phyloP scores from a whole-genome alignment of 2,113 vertebrate genomes.

The Etheostoma spectabile region DNA sequence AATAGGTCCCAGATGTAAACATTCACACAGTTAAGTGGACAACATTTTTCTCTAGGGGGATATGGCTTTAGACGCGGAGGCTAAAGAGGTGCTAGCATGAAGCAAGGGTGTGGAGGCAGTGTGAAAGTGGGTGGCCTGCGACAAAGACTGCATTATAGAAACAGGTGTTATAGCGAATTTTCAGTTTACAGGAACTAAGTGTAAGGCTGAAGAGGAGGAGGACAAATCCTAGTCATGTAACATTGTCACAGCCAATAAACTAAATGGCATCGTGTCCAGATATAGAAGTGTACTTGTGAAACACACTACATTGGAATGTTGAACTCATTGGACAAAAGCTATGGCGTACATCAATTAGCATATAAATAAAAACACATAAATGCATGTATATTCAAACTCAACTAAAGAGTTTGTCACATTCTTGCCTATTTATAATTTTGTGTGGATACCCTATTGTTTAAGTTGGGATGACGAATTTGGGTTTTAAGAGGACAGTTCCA shows the following conservation, averaged over 20 bases:
- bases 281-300: slow-evolving; percentile 49
- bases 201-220: slow-evolving; percentile 50
- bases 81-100: slow-evolving; percentile 70
- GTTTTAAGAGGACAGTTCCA: not conserved
- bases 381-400: not conserved
- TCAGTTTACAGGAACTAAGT: slow-evolving; percentile 55
- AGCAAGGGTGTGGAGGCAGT: slow-evolving; percentile 65
- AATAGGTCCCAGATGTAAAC: slow-evolving; percentile 37
- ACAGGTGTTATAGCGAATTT: slow-evolving; percentile 66
- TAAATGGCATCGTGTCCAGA: slow-evolving; percentile 50
- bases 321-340: not conserved
- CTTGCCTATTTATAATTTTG: not conserved
- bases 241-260: slow-evolving; percentile 54
- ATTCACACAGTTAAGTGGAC: slow-evolving; percentile 51
- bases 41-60: slow-evolving; percentile 48
- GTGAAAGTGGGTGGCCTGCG: slow-evolving; percentile 66
- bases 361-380: not conserved
- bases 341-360: not conserved
- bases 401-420: not conserved
- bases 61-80: slow-evolving; percentile 54
- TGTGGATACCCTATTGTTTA: too few species aligned
- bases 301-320: slow-evolving; percentile 13
- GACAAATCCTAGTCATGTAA: slow-evolving; percentile 24
- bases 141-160: slow-evolving; percentile 70
- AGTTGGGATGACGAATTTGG: not conserved